Evolutionary conservation across 92 coral and sea anemone genomes (phyloP), one percentile per base, ranked within the genome.

Genomic region (Pocillopora grandis): DNA sequence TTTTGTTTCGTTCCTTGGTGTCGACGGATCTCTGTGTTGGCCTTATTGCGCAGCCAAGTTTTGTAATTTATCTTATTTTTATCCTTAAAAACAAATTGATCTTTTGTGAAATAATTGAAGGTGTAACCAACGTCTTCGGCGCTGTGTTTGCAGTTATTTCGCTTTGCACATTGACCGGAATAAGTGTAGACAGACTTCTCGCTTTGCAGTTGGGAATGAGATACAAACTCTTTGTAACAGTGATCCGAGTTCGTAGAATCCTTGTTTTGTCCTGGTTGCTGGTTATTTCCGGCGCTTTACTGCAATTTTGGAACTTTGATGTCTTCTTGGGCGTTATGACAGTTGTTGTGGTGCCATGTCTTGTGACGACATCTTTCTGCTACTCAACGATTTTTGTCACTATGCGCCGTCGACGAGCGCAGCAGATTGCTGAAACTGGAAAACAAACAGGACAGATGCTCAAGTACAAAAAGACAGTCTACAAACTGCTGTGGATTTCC

Each of bases 21-120:
- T 21, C 65, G 56, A 56, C 75, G 23, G 83, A 79, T 52, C 75
- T 79, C 74, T 79, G 75, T 55, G 52, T 79, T 66, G 83, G 83
- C 33, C 83, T 79, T 27, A 55, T 79, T 37, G 31, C 75, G 1
- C 64, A 79, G 72, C 83, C 75, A 17, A 13, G 62, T 55, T 66
- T 49, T 66, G 72, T 79, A 31, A 17, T 56, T 21, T 79, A 36
- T 17, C 49, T 79, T 2, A 58, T 79, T 12, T 55, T 31, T 16
- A 55, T 21, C 23, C 56, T 66, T 17, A 56, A 65, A 79, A 52
- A 17, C 20, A 6, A 71, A 60, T 62, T 65, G 11, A 20, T 12
- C 52, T 13, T 14, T 55, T 66, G 83, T 17, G 9, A 66, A 55
- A 20, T 56, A 21, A 31, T 18, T 56, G 14, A 49, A 17, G 48